Evolutionary conservation across 2,113 vertebrate species (phyloP).

Genomic region (Prunella fulvescens): DNA sequence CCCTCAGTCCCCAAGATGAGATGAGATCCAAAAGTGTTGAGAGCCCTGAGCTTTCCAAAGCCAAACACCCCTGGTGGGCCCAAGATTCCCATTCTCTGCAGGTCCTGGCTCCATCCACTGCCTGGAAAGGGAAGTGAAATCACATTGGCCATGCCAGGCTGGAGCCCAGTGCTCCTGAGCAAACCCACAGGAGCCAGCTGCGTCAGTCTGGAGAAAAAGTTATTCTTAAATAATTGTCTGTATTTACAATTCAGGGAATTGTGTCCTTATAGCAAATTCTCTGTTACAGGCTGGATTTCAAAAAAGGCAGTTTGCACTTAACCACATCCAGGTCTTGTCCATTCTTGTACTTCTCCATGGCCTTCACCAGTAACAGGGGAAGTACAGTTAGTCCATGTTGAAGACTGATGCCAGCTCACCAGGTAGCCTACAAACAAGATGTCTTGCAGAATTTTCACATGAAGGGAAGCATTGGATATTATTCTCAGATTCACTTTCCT

Average conservation of each 20-base stretch:
- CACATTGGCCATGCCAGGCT: rapidly evolving
- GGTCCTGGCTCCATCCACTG: not conserved
- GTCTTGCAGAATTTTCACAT: not conserved
- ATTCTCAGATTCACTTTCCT: not conserved
- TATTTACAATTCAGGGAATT: not conserved
- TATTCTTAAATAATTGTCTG: not conserved
- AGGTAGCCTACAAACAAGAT: rapidly evolving
- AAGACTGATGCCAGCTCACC: not conserved
- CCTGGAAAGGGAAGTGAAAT: not conserved
- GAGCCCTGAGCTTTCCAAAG: rapidly evolving
- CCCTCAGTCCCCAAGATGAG: not conserved
- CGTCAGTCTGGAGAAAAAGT: rapidly evolving
- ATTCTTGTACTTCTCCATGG: rapidly evolving
- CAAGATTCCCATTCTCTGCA: not conserved
- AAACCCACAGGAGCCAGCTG: not conserved
- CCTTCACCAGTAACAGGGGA: not conserved
- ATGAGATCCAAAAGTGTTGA: rapidly evolving
- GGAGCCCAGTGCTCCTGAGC: not conserved
- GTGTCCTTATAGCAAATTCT: not conserved
- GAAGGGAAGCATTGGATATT: not conserved
- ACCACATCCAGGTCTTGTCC: not conserved
- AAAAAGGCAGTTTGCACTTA: not conserved
- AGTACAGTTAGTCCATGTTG: rapidly evolving
- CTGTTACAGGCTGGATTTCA: not conserved
- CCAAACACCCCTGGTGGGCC: not conserved